Conservation (phyloP, 2,113 vertebrate species). For the Dipodomys stephensi region DNA sequence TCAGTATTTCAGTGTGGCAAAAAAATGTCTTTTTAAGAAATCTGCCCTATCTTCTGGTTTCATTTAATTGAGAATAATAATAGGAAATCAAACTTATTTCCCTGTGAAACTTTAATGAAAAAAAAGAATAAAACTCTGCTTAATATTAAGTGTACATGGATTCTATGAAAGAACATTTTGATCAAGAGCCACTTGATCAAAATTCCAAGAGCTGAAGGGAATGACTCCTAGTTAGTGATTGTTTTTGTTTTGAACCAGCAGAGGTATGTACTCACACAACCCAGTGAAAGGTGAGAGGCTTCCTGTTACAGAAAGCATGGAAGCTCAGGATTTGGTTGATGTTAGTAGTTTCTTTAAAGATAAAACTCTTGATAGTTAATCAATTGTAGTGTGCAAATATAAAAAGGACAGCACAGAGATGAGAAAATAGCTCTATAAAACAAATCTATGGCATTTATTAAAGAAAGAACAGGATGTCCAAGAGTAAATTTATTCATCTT, state of each 20-base stretch:
- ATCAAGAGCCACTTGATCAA: background rate
- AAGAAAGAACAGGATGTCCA: too few relatives aligned
- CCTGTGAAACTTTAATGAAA: background rate
- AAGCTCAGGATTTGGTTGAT: background rate
- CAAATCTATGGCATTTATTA: too few relatives aligned
- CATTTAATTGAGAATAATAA: background rate
- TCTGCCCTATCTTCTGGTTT: background rate
- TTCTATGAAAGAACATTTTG: background rate
- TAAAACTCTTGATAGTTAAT: background rate
- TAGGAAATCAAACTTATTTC: constrained; percentile 17
- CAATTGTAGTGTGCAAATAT: background rate
- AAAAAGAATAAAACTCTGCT: too few relatives aligned
- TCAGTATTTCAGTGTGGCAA: background rate
- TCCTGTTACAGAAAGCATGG: background rate
- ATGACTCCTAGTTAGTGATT: too few relatives aligned
- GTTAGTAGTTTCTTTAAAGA: background rate
- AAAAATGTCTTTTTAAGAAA: background rate
- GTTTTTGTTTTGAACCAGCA: background rate
- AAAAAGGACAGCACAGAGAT: background rate
- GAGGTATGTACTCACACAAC: background rate
- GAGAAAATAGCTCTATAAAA: background rate
- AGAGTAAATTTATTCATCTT: background rate
- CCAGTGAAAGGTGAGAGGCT: background rate
- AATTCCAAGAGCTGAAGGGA: background rate
- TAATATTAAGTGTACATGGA: background rate